A percentile compares a stretch with the other conserved stretches of the same genome.
Conservation (phyloP, 2,888 invertebrate species). For the Aquatica leii region DNA sequence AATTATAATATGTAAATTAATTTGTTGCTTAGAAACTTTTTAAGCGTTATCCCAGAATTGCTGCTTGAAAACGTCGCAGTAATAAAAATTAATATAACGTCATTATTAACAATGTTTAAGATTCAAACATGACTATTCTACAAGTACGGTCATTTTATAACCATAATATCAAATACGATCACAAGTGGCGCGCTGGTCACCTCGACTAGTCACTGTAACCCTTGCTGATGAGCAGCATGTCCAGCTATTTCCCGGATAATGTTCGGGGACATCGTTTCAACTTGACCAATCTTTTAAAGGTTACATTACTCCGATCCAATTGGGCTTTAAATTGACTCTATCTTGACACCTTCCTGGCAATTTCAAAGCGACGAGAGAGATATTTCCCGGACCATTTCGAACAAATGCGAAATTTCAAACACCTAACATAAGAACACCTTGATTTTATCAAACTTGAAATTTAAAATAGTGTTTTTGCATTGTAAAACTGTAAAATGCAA, state of each 20-base stretch:
- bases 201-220: constrained; percentile 31
- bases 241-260: constrained; percentile 54
- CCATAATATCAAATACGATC: constrained; percentile 25
- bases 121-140: constrained; percentile 46
- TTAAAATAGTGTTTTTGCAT: too few relatives aligned
- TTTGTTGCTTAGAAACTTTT: too few relatives aligned
- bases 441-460: background rate
- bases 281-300: constrained; percentile 61
- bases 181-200: constrained; percentile 22
- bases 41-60: too few relatives aligned
- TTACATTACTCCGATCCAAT: constrained; percentile 61
- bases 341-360: constrained; percentile 61
- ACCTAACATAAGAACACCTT: constrained; percentile 13
- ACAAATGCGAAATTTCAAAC: constrained; percentile 27
- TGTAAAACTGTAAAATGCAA: too few relatives aligned
- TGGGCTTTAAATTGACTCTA: constrained; percentile 61
- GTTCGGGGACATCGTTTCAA: constrained; percentile 57
- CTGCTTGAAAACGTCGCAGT: background rate
- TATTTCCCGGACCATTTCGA: constrained; percentile 44
- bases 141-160: constrained; percentile 42
- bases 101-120: constrained; percentile 47
- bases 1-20: too few relatives aligned
- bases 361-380: constrained; percentile 44
- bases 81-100: constrained; percentile 7
- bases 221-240: constrained; percentile 46